phyloP scores from a whole-genome alignment of 2,888 invertebrate species.

The Aspidapion aeneum region DNA sequence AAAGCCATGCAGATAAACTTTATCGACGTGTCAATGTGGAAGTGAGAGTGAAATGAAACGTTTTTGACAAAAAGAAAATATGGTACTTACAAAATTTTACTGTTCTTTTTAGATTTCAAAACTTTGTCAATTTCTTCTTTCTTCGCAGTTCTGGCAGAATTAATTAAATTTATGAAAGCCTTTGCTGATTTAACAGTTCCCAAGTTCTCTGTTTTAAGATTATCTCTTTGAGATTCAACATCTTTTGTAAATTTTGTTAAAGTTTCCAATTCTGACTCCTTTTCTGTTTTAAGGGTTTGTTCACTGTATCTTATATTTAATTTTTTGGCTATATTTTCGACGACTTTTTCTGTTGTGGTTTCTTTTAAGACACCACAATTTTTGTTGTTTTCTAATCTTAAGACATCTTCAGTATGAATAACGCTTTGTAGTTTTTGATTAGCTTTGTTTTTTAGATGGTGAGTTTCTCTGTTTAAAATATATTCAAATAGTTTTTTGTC shows the following conservation, averaged over 20 bases:
- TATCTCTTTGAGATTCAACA: slow-evolving; percentile 50
- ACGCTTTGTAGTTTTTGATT: slow-evolving; percentile 52
- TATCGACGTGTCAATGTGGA: no score
- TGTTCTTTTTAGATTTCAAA: slow-evolving; percentile 56
- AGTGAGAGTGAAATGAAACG: no score
- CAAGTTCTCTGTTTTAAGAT: slow-evolving; percentile 54
- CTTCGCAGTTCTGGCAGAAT: slow-evolving; percentile 56
- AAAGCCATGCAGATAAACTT: no score
- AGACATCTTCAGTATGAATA: slow-evolving; percentile 47
- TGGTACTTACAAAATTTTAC: slow-evolving; percentile 53
- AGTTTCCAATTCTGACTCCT: slow-evolving; percentile 26
- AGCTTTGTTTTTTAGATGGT: slow-evolving; percentile 48
- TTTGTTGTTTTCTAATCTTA: slow-evolving; percentile 38
- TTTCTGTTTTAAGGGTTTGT: slow-evolving; percentile 37
- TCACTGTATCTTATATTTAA: slow-evolving; percentile 31
- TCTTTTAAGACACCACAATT: slow-evolving; percentile 21
- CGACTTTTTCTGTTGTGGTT: slow-evolving; percentile 23
- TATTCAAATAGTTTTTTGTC: slow-evolving; percentile 35
- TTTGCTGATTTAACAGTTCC: slow-evolving; percentile 63
- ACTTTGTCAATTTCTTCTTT: slow-evolving; percentile 58
- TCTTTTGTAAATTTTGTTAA: slow-evolving; percentile 24
- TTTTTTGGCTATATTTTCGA: slow-evolving; percentile 34
- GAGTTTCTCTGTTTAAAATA: slow-evolving; percentile 47
- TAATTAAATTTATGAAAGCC: slow-evolving; percentile 61
- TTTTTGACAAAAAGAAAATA: no score